Conservation (phyloP, 2,797 vertebrate species). For the Pangasius larnaudii region DNA sequence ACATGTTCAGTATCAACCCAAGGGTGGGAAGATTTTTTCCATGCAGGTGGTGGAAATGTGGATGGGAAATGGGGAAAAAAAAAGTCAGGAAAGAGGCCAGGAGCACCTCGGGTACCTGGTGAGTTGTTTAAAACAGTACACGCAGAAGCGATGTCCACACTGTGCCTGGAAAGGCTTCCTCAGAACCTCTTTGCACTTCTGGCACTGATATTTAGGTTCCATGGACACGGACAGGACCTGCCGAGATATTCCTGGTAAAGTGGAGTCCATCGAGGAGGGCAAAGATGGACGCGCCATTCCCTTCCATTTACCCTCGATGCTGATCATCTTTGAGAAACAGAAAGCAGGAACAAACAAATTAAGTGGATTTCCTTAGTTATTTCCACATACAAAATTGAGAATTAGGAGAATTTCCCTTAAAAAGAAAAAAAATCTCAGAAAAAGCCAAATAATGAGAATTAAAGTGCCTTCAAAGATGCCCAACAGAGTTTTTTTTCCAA, state of each 20-base stretch:
- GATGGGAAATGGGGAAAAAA: background rate
- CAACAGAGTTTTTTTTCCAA: background rate
- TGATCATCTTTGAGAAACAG: slow-evolving; percentile 59
- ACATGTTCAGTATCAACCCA: background rate
- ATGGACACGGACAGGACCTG: slow-evolving; percentile 87
- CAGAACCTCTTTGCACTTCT: slow-evolving; percentile 88
- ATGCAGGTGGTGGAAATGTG: background rate
- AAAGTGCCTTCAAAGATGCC: background rate
- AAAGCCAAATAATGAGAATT: background rate
- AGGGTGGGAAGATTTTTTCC: background rate
- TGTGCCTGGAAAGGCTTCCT: slow-evolving; percentile 92
- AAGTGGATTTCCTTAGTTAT: background rate
- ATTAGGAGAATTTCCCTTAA: background rate
- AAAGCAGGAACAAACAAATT: slow-evolving; percentile 17
- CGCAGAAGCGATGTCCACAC: slow-evolving; percentile 96
- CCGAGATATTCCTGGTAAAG: slow-evolving; percentile 88
- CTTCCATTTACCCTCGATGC: slow-evolving; percentile 71
- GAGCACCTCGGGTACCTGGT: slow-evolving; percentile 82
- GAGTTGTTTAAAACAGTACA: slow-evolving; percentile 87
- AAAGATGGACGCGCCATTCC: slow-evolving; percentile 84
- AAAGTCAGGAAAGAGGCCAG: slow-evolving; percentile 25
- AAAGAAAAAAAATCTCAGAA: background rate
- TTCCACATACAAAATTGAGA: background rate
- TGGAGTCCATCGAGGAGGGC: slow-evolving; percentile 77
- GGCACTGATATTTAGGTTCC: slow-evolving; percentile 95